Base-by-base conservation (phyloP, 2,797 vertebrate species). In the Vireo griseus region DNA sequence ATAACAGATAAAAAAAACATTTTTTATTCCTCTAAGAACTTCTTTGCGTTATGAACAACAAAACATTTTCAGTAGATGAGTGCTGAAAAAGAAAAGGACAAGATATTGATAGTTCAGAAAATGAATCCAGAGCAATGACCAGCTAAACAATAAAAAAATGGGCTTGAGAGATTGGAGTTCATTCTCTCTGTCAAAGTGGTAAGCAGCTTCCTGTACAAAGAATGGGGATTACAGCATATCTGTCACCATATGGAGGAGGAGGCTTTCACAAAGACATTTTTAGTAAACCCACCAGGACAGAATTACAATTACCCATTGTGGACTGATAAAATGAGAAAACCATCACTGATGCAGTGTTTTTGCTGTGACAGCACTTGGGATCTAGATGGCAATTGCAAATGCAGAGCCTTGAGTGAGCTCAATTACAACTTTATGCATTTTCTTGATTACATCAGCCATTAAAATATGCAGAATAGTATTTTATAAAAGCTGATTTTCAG, bases 301-400 rank as follows among this genome's bases (percentile, higher is more conserved):
- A 96, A 95, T 82, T 87, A 86, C 63, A 92, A 92, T 94, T 90
- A 50, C 48, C 81, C 76, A 76, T 72, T 77, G 39, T 75, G 33
- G 86, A 19, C 63, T 80, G 72, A 95, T 90, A 71, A 90, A 93
- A 94, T 88, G 35, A 94, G 93, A 93, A 81, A 92, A 67, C 16
- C 1, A 0, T 68, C 78, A 59, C 66, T 59, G 75, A 71, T 51
- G 44, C 31, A 71, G 51, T 47, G 14, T 87, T 95, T 91, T 58
- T 4, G 28, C 86, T 94, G 62, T 18, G 47, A 78, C 62, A 88
- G 86, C 77, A 86, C 20, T 89, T 40, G 61, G 33, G 40, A 74
- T 71, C 44, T 65, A 88, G 73, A 81, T 0, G 0, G 26, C 31
- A 67, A 75, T 71, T 91, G 51, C 1, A 5, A 71, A 63, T 47